A percentile compares a stretch with the other conserved stretches of the same genome.
phyloP scores from a whole-genome alignment of 2,113 vertebrate genomes.

The Tupaia chinensis region DNA sequence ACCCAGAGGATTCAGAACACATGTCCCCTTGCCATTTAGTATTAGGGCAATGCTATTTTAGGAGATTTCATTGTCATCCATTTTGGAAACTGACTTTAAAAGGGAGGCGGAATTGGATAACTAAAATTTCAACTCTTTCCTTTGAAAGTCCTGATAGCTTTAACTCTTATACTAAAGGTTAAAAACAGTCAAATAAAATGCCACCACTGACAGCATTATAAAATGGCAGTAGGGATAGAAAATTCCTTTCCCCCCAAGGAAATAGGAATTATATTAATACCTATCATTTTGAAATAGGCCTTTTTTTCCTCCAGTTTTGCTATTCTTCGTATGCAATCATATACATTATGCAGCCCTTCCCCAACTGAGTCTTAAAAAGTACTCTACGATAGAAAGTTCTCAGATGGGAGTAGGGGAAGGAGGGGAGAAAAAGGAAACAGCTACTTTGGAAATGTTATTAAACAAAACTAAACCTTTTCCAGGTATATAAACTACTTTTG shows the following conservation, averaged over 20 bases:
- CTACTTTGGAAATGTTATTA: slow-evolving; percentile 4
- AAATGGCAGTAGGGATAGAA: background rate
- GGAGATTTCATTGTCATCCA: background rate
- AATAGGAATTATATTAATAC: background rate
- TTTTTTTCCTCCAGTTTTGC: background rate
- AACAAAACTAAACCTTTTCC: background rate
- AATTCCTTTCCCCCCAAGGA: background rate
- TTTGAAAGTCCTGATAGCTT: background rate
- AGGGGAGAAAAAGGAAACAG: background rate
- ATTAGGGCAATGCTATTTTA: background rate
- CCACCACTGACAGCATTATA: background rate
- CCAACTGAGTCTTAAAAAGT: background rate
- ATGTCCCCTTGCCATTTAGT: background rate
- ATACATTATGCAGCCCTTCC: background rate
- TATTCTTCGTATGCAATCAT: background rate
- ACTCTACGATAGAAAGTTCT: background rate
- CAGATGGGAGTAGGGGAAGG: background rate
- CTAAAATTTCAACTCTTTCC: background rate
- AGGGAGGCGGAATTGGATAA: background rate
- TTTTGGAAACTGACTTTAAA: slow-evolving; percentile 42
- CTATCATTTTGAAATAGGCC: background rate
- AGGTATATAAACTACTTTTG: background rate
- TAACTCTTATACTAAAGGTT: background rate
- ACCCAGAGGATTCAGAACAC: background rate
- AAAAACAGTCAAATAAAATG: background rate